These are phyloP conservation scores for Gastrophysa polygoni DNA, from an alignment of 2,888 invertebrate genomes.

Conservation along the genomic window DNA sequence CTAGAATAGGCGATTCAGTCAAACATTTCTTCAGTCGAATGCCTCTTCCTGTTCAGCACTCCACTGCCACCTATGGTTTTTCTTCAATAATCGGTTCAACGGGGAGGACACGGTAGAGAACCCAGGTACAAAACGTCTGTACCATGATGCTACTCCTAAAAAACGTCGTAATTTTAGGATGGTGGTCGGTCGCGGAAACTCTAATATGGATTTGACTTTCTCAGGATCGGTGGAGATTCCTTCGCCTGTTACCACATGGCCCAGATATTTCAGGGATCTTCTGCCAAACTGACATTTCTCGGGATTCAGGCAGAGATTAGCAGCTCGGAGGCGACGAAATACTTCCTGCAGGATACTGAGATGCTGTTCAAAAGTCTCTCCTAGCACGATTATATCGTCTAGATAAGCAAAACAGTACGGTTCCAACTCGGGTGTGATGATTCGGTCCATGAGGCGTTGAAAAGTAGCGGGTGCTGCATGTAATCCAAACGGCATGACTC, in stretches of 20 bases:
- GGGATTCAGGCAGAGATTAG: conserved; percentile 14
- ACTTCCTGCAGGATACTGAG: neutral
- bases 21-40: neutral
- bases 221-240: conserved; percentile 3
- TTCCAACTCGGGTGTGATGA: neutral
- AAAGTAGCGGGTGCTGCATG: conserved; percentile 29
- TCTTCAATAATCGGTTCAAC: conserved; percentile 6
- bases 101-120: conserved; percentile 10
- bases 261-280: conserved; percentile 15
- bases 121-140: conserved; percentile 19
- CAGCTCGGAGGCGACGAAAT: conserved; percentile 13
- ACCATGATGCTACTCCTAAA: conserved; percentile 19
- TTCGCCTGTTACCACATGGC: conserved; percentile 8
- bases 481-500: conserved; percentile 46
- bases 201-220: conserved; percentile 4
- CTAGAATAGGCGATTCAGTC: conserved; percentile 17
- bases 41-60: conserved; percentile 1
- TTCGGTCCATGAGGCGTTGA: neutral
- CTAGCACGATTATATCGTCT: neutral
- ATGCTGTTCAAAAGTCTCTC: neutral
- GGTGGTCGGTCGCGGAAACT: neutral
- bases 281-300: conserved; percentile 27
- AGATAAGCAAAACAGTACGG: neutral
- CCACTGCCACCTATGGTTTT: conserved; percentile 11
- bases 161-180: conserved; percentile 16